Conservation (phyloP, 2,888 invertebrate species). For the Amiota minor region DNA sequence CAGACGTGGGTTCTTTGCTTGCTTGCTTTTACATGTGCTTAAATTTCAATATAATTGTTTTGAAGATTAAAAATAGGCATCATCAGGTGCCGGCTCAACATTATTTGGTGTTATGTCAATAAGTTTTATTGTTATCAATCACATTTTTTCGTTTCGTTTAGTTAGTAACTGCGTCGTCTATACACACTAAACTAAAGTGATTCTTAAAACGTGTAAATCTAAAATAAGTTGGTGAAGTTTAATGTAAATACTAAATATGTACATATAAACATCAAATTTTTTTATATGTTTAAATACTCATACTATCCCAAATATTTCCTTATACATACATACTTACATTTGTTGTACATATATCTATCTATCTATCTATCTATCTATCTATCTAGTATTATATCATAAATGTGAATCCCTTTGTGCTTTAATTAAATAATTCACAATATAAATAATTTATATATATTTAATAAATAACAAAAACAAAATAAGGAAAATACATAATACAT, state of each 20-base stretch:
- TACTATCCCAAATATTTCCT: not conserved
- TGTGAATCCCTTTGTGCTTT: too few relatives aligned
- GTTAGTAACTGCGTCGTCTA: slow-evolving; percentile 12
- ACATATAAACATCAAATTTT: slow-evolving; percentile 27
- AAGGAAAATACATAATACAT: too few relatives aligned
- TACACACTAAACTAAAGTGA: slow-evolving; percentile 9
- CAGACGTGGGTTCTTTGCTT: slow-evolving; percentile 68
- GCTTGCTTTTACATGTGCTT: slow-evolving; percentile 58
- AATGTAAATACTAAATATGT: slow-evolving; percentile 31
- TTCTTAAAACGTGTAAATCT: not conserved
- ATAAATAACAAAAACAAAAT: too few relatives aligned
- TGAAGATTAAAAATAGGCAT: slow-evolving; percentile 53
- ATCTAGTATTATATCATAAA: too few relatives aligned
- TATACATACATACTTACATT: too few relatives aligned
- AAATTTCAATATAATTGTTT: slow-evolving; percentile 64
- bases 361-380: too few relatives aligned
- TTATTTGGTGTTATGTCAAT: slow-evolving; percentile 57
- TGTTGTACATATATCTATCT: too few relatives aligned
- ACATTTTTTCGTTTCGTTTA: slow-evolving; percentile 1
- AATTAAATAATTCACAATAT: too few relatives aligned
- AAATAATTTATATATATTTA: too few relatives aligned
- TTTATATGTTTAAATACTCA: slow-evolving; percentile 28
- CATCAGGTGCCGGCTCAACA: slow-evolving; percentile 56
- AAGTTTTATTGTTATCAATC: slow-evolving; percentile 32
- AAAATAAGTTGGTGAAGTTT: slow-evolving; percentile 38